Base-by-base conservation (phyloP, 2,888 invertebrate species). In the Isotomurus palustris region DNA sequence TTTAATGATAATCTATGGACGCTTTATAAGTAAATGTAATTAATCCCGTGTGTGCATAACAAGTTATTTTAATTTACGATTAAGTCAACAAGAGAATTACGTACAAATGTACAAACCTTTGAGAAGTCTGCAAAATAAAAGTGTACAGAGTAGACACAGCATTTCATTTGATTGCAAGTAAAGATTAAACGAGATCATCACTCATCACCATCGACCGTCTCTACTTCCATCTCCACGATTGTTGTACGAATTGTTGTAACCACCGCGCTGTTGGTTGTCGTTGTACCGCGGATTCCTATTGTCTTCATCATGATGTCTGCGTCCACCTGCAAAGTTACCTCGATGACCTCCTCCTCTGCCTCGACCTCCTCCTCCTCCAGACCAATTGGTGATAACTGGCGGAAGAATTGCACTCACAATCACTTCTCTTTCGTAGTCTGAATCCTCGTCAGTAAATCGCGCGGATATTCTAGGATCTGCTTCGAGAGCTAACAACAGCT, bases 361-460 rank as follows among this genome's bases (percentile, higher is more conserved):
- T 41, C 57, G 24, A 29, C 44, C 25, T 4, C 47, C 44, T 2
- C 54, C 47, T 10, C 56, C 57, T 19, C 59, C 58, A 22, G 50
- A 38, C 47, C 56, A 62, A 19, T 48, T 40, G 2, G 45, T 40
- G 10, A 63, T n/a, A 10, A 54, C 27, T 27, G 63, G 59, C 19
- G 54, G 53, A 24, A 57, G 40, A 10, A 48, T 21, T 10, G 27
- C 28, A n/a, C 12, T 21, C 4, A 29, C 14, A n/a, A 45, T 27
- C 12, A 52, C 5, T 51, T 56, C 50, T 25, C 35, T n/a, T 12
- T 40, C 48, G 27, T 53, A 63, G 2, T 56, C 59, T 0, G 50
- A 36, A 43, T 63, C 60, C 14, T 54, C 48, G 6, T 38, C 49
- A 0, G 63, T 60, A 38, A 48, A 63, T 6, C 63, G 44, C 24